Conservation (phyloP, 2,888 invertebrate species). For the Papilio elwesi region DNA sequence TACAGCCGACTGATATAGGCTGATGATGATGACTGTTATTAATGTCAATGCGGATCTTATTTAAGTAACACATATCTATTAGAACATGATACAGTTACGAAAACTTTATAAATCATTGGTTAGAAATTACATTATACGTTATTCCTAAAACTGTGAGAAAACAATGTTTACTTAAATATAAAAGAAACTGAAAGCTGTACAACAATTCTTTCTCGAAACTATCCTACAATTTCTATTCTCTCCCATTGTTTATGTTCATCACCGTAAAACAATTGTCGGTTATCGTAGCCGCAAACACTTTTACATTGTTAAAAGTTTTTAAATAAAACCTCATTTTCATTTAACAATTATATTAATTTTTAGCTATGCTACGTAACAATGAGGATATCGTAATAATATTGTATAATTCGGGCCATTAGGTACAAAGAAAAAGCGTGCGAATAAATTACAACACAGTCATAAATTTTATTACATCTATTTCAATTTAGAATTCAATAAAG, state of each 20-base stretch:
- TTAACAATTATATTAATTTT: neutral
- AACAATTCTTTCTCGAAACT: conserved; percentile 62
- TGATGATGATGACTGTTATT: too few species aligned
- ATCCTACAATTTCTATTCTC: conserved; percentile 71
- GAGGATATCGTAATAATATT: neutral
- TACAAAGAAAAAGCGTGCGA: conserved; percentile 4
- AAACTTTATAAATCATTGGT: too few species aligned
- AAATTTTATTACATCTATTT: neutral
- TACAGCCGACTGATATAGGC: too few species aligned
- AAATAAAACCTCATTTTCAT: neutral
- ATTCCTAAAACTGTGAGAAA: conserved; percentile 13
- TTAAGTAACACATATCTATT: too few species aligned
- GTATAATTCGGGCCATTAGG: neutral
- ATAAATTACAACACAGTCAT: conserved; percentile 1
- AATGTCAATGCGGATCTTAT: too few species aligned
- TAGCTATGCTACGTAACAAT: neutral
- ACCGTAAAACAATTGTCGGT: conserved; percentile 67
- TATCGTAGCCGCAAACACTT: conserved; percentile 18
- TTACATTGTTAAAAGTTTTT: conserved; percentile 9
- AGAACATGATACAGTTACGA: too few species aligned
- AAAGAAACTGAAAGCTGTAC: conserved; percentile 64
- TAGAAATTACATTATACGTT: conserved; percentile 1
- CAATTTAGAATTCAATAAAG: too few species aligned
- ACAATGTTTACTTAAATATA: conserved; percentile 43
- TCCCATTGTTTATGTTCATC: conserved; percentile 74